A percentile compares a stretch with the other conserved stretches of the same genome.
These are phyloP conservation scores for Melipona beecheii DNA, from an alignment of 2,888 invertebrate genomes.

Conservation along the genomic window DNA sequence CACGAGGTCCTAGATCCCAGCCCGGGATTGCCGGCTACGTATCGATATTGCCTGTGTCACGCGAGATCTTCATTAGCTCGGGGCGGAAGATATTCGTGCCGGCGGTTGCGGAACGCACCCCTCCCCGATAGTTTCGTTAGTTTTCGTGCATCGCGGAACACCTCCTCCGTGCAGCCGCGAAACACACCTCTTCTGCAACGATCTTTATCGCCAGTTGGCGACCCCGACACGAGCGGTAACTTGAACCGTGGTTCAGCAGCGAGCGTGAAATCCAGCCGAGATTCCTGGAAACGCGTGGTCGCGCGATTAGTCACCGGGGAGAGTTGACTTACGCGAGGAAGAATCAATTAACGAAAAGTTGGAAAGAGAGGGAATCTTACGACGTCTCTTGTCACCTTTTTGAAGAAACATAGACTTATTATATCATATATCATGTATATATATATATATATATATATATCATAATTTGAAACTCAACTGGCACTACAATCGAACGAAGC, in stretches of 20 bases:
- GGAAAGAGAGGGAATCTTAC: too few relatives aligned
- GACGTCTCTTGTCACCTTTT: too few relatives aligned
- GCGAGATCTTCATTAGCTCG: slow-evolving; percentile 60
- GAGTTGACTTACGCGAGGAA: neutral
- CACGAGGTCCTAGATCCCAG: slow-evolving; percentile 30
- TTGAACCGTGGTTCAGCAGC: too few relatives aligned
- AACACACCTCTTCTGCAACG: neutral
- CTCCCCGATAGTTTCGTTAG: slow-evolving; percentile 21
- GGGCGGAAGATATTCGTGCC: slow-evolving; percentile 34
- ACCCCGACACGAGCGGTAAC: slow-evolving; percentile 2
- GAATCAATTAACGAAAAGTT: neutral
- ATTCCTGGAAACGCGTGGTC: slow-evolving; percentile 9
- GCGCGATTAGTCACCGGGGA: neutral
- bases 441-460: too few relatives aligned
- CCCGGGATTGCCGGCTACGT: slow-evolving; percentile 13
- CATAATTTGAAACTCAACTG: neutral
- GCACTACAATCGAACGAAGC: too few relatives aligned
- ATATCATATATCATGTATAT: too few relatives aligned
- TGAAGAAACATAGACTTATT: too few relatives aligned
- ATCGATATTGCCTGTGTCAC: slow-evolving; percentile 55
- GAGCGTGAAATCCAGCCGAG: neutral
- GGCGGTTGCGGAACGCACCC: slow-evolving; percentile 16
- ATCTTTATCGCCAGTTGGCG: slow-evolving; percentile 19
- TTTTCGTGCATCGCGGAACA: slow-evolving; percentile 35
- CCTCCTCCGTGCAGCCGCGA: neutral